Base-by-base conservation (phyloP, 1,140 invertebrate genomes). In the Pseudobourletiella spinata region DNA sequence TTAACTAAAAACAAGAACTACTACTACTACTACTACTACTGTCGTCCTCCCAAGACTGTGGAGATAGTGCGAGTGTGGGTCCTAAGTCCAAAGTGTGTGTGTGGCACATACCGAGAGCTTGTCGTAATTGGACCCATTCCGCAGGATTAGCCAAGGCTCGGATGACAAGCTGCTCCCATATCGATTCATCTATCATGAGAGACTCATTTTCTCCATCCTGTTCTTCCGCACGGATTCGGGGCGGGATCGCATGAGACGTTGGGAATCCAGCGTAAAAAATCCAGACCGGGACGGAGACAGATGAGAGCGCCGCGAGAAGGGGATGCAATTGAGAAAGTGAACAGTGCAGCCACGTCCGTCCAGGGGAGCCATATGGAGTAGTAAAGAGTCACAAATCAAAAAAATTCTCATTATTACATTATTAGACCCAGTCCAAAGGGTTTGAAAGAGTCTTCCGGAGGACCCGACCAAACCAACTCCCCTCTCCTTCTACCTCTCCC, bases 91-190 rank as follows among this genome's bases (percentile, higher is more conserved):
- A 39, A 39, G 32, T 39, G n/a, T 39, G n/a, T 39, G 11, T 32
- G 32, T 6, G 24, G 3, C 6, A 32, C 61, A 25, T 57, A 66
- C 64, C 64, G 39, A 66, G 57, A 26, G 64, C 64, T 48, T 59
- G 48, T 18, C 64, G 59, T 62, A 66, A 59, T 63, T 66, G 59
- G 44, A 48, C 42, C 64, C 59, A 63, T 59, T 66, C 60, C 14
- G 39, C 32, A 26, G 64, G 64, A 60, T 66, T 59, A 35, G 64
- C 59, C 51, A 66, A 32, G 48, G 64, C 64, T 58, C 60, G 60
- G 16, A 66, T 62, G 32, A 66, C 35, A 62, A 66, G 29, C 44
- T 62, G 60, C 39, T 66, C 60, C 64, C 60, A 63, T 51, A 59
- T 56, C 20, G 63, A 59, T 55, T 64, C 63, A 58, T 63, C 63